Evolutionary conservation across 1,140 invertebrate genomes (phyloP).

Genomic region (Gonatopus flavifemur): DNA sequence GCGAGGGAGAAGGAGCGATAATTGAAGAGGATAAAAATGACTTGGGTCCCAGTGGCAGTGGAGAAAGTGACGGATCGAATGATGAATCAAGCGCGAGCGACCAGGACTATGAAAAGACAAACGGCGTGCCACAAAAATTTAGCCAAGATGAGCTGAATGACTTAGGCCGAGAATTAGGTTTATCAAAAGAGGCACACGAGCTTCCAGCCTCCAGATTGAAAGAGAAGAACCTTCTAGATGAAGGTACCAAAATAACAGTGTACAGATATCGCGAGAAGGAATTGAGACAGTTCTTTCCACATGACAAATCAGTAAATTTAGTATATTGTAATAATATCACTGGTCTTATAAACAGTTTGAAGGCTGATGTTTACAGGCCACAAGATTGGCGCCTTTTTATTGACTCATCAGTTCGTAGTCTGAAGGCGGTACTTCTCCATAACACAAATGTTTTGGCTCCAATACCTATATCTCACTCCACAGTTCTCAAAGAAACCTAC

Average conservation of each 20-base stretch:
- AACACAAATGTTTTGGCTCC: slow-evolving; percentile 44
- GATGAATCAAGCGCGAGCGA: not conserved
- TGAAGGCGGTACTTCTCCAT: slow-evolving; percentile 48
- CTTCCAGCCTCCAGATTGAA: slow-evolving; percentile 29
- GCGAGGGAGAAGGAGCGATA: not conserved
- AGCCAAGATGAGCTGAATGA: slow-evolving; percentile 37
- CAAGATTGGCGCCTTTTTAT: slow-evolving; percentile 31
- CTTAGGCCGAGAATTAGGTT: slow-evolving; percentile 28
- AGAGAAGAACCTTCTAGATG: not conserved
- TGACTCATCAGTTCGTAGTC: slow-evolving; percentile 41
- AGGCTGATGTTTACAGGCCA: slow-evolving; percentile 6
- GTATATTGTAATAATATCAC: slow-evolving; percentile 13
- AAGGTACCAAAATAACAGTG: slow-evolving; percentile 10
- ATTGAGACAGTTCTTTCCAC: slow-evolving; percentile 20
- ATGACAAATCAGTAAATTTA: slow-evolving; percentile 16
- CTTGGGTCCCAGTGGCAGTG: too few species aligned
- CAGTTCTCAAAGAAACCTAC: slow-evolving; percentile 43
- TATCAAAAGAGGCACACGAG: slow-evolving; percentile 31
- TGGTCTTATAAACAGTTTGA: slow-evolving; percentile 28
- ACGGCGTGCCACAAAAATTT: slow-evolving; percentile 2
- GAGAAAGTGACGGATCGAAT: not conserved
- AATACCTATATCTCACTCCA: slow-evolving; percentile 37
- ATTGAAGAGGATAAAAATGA: too few species aligned
- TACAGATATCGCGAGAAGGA: slow-evolving; percentile 18
- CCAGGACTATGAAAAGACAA: not conserved